A percentile compares a stretch with the other conserved stretches of the same genome.
Conservation (phyloP, 2,888 invertebrate species). For the Phanerotoma sp. region DNA sequence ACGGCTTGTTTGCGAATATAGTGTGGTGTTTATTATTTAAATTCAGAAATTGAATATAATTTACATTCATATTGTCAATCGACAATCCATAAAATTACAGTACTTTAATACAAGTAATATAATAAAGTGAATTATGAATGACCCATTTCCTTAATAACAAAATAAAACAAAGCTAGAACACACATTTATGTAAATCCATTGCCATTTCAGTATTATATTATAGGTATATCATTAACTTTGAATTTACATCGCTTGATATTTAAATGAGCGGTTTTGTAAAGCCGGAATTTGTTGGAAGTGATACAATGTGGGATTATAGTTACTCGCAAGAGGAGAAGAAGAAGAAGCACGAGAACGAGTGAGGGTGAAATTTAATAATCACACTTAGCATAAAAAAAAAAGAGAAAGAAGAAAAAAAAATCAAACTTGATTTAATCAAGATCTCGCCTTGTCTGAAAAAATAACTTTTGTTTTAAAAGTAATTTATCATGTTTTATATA, state of each 20-base stretch:
- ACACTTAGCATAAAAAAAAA: no score
- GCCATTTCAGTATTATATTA: conserved; percentile 29
- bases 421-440: no score
- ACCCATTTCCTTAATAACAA: conserved; percentile 6
- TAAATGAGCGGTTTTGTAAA: conserved; percentile 36
- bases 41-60: no score
- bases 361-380: neutral
- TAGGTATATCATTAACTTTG: conserved; percentile 37
- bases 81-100: neutral
- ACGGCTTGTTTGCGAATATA: no score
- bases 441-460: no score
- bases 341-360: neutral
- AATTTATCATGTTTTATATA: neutral
- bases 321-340: conserved; percentile 4
- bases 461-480: no score
- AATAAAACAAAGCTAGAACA: conserved; percentile 20
- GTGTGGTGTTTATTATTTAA: no score
- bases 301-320: conserved; percentile 25
- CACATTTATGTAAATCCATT: conserved; percentile 36
- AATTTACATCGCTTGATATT: conserved; percentile 43
- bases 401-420: no score
- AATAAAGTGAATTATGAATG: conserved; percentile 15
- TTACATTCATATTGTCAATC: no score
- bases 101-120: neutral
- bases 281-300: conserved; percentile 34